These are phyloP conservation scores for Anniella stebbinsi DNA, from an alignment of 2,797 vertebrate genomes.

Conservation along the genomic window DNA sequence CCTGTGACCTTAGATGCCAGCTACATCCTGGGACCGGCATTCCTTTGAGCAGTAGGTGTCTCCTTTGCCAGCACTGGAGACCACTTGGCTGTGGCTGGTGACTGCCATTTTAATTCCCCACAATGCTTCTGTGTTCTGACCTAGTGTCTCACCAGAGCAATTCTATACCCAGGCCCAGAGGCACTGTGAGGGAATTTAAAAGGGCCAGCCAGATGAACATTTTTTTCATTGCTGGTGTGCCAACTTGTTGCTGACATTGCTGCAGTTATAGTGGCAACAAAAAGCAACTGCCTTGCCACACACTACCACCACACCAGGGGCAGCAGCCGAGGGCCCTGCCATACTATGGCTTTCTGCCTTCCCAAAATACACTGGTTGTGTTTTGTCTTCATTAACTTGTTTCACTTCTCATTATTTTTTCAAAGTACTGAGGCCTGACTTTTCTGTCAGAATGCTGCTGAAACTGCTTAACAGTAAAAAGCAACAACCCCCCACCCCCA, in stretches of 20 bases:
- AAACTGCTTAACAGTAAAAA: background rate
- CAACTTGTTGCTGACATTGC: background rate
- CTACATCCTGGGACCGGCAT: background rate
- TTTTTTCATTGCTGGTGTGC: background rate
- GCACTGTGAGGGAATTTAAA: background rate
- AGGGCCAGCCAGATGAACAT: background rate
- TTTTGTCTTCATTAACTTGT: rapidly evolving
- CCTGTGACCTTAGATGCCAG: background rate
- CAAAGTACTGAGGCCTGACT: background rate
- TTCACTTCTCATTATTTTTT: background rate
- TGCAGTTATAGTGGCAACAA: background rate
- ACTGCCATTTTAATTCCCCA: background rate
- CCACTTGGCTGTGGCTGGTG: background rate
- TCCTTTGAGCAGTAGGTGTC: background rate
- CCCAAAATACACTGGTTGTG: rapidly evolving
- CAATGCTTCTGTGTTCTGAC: background rate
- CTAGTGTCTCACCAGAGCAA: background rate
- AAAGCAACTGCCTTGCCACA: background rate
- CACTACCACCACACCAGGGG: no score
- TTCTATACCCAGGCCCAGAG: background rate
- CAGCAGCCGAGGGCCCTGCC: no score
- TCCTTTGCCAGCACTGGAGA: background rate
- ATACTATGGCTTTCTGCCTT: background rate
- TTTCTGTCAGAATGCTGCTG: background rate
- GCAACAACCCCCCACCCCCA: background rate